Evolutionary conservation across 2,797 vertebrate species (phyloP).

Genomic region (Pangasius larnaudii): DNA sequence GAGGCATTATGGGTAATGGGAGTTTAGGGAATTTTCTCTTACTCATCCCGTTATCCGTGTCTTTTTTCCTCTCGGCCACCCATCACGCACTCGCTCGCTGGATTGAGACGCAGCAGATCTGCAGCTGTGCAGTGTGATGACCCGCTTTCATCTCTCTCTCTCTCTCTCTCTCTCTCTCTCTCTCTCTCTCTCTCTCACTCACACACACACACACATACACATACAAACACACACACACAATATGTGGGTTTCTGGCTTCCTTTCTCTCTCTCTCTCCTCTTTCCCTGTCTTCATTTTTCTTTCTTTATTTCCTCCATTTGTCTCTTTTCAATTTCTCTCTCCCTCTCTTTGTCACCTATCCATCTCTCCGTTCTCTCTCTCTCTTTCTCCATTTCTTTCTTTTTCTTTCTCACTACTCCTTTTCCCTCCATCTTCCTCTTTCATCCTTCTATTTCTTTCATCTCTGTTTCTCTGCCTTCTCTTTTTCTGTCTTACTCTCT

Average conservation of each 20-base stretch:
- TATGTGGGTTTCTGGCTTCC: slow-evolving; percentile 1
- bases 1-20: slow-evolving; percentile 38
- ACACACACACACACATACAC: slow-evolving; percentile 3
- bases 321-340: background rate
- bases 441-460: background rate
- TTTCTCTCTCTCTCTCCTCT: background rate
- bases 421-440: background rate
- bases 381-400: background rate
- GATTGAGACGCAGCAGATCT: slow-evolving; percentile 37
- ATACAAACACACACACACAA: slow-evolving; percentile 12
- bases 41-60: slow-evolving; percentile 16
- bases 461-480: background rate
- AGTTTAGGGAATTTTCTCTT: slow-evolving; percentile 35
- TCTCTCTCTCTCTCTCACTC: background rate
- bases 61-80: slow-evolving; percentile 22
- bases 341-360: background rate
- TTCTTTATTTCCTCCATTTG: background rate
- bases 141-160: slow-evolving; percentile 14
- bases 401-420: background rate
- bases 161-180: background rate
- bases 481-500: background rate
- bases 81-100: slow-evolving; percentile 27
- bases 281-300: background rate
- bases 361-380: background rate
- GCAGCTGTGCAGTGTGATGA: slow-evolving; percentile 16